Evolutionary conservation across 2,888 invertebrate species (phyloP).

Genomic region (Timandra comae): DNA sequence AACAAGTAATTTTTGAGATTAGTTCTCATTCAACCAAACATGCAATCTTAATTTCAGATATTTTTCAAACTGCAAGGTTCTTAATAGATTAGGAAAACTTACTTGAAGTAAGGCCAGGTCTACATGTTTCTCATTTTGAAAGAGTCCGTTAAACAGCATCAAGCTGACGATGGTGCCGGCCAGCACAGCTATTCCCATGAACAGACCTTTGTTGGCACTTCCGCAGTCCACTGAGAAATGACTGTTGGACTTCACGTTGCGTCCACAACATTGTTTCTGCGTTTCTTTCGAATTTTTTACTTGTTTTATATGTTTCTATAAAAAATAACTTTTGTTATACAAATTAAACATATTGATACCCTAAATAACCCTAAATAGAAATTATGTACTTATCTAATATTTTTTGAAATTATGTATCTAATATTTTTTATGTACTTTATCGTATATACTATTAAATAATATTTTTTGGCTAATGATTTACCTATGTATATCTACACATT

Average conservation of each 20-base stretch:
- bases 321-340: neutral
- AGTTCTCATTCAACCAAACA: too few relatives aligned
- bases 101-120: slow-evolving; percentile 79
- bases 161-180: slow-evolving; percentile 83
- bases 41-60: too few relatives aligned
- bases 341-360: neutral
- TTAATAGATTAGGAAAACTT: slow-evolving; percentile 21
- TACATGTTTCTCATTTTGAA: slow-evolving; percentile 65
- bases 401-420: too few relatives aligned
- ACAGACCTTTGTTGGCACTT: slow-evolving; percentile 83
- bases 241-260: slow-evolving; percentile 52
- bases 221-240: slow-evolving; percentile 85
- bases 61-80: too few relatives aligned
- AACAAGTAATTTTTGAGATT: too few relatives aligned
- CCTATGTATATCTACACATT: too few relatives aligned
- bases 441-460: too few relatives aligned
- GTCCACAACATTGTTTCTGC: slow-evolving; percentile 38
- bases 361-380: neutral
- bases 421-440: too few relatives aligned
- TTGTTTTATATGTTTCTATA: slow-evolving; percentile 36
- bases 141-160: slow-evolving; percentile 83
- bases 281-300: slow-evolving; percentile 18
- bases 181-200: slow-evolving; percentile 79
- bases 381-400: neutral
- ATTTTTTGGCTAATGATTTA: too few relatives aligned